Evolutionary conservation across 2,113 vertebrate species (phyloP), one percentile per base, ranked within the genome.

Genomic region (Dipodomys ordii): DNA sequence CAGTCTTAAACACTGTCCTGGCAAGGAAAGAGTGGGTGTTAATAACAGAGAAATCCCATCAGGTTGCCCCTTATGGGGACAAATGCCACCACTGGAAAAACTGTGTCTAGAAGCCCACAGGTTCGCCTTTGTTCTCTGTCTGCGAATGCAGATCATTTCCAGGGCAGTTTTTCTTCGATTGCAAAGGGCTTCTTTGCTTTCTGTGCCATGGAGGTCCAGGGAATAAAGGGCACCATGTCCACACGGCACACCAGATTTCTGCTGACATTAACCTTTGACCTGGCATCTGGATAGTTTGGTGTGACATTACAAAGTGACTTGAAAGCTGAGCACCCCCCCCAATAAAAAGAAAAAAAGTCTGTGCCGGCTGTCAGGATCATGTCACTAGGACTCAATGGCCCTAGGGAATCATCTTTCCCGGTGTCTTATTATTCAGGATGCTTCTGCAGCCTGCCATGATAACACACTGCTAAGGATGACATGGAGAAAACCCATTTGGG

Each of bases 1-100:
- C 87, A 0, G 97, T 97, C 69, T 97, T 98, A 95, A 99, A 99
- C 79, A 98, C 98, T 0, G 97, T 98, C 96, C 99, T 99, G 95
- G 9, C 78, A 32, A 71, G 90, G 93, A 46, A 95, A 97, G 39
- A 96, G n/a, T 73, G 39, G 39, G 46, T 57, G 7, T 92, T 69
- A 91, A 2, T 25, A 53, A 62, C 67, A 62, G 28, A 68, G 46
- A 15, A 64, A 12, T 53, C 35, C 32, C 20, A 6, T 28, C 23
- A 92, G 83, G 6, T 71, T 69, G 7, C 4, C 82, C 91, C 85
- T 71, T 69, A 89, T 30, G 1, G 27, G 1, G 32, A 19, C 80
- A 91, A 25, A 83, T 2, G 64, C 23, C 64, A 57, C 35, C 57
- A 72, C n/a, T n/a, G 30, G 65, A 67, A 72, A 81, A 39, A 44